Evolutionary conservation across 1,140 invertebrate species (phyloP), one percentile per base, ranked within the genome.

Genomic region (Lamellibrachia luymesi): DNA sequence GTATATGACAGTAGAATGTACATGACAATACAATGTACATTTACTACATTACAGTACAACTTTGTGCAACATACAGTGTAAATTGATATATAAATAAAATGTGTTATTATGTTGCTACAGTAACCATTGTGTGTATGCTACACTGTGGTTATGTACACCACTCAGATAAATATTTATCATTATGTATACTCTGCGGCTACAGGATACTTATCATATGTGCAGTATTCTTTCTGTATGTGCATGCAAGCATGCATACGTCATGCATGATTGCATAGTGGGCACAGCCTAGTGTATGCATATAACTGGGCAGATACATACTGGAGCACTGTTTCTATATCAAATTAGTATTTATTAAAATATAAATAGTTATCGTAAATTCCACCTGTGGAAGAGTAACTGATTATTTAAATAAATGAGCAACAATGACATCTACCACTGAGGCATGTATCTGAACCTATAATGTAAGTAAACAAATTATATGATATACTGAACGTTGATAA

Each of bases 91-190:
- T 22, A 80, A 80, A 80, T 22, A 10, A 22, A 8, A 22, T 80
- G 64, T 80, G 7, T 80, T 17, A 8, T 2, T 22, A 80, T 22
- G 7, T 8, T 80, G 8, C 17, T 22, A 80, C 64, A 80, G 64
- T 22, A 80, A 17, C 64, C 64, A 80, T 80, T 56, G 52, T 8
- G 17, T 8, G 6, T 8, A 56, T 8, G 6, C 6, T 17, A 56
- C 17, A 56, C 52, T 56, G 52, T 56, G 52, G 6, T 80, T 80
- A 80, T 22, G 17, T 22, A 80, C 7, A 80, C 64, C 4, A 80
- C 64, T 80, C 64, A 80, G 64, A 80, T 80, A 80, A 80, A 80
- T 80, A 80, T 80, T 56, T 56, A 56, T 56, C 52, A 56, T 56
- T 56, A 56, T 56, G 17, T 8, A 56, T 56, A 56, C 6, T 56